These are phyloP conservation scores for Drosophila nigricruria DNA, from an alignment of 2,888 invertebrate genomes.

Conservation along the genomic window DNA sequence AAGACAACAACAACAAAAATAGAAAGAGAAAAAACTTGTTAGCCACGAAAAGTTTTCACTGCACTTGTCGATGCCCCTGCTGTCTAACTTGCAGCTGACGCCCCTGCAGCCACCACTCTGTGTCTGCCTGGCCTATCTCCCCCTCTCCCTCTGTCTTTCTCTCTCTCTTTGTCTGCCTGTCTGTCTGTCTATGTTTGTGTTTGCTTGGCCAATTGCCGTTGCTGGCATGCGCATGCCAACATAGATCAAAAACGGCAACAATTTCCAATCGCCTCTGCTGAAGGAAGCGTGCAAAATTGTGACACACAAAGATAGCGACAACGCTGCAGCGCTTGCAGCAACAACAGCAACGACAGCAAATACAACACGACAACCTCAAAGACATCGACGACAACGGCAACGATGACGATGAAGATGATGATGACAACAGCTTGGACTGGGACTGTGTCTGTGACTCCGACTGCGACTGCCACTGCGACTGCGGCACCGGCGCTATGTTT, in stretches of 20 bases:
- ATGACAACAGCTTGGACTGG: conserved; percentile 22
- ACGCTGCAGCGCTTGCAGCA: conserved; percentile 28
- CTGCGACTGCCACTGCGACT: conserved; percentile 4
- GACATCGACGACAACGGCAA: conserved; percentile 30
- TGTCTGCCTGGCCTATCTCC: conserved; percentile 22
- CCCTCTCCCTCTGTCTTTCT: conserved; percentile 1
- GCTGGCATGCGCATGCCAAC: conserved; percentile 74
- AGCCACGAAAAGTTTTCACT: conserved; percentile 68
- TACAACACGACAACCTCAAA: conserved; percentile 57
- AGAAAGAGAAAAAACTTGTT: conserved; percentile 59
- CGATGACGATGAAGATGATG: conserved; percentile 29
- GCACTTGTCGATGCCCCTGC: conserved; percentile 67
- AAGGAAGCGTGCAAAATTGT: conserved; percentile 78
- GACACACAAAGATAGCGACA: conserved; percentile 77
- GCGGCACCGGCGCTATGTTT: conserved; percentile 49
- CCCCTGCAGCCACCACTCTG: conserved; percentile 5
- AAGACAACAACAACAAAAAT: conserved; percentile 13
- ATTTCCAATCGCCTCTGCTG: conserved; percentile 64
- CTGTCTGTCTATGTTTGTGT: conserved; percentile 55
- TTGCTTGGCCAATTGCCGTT: conserved; percentile 67
- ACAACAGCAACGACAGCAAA: conserved; percentile 26
- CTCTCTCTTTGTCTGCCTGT: conserved; percentile 11
- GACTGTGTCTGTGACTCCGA: background rate
- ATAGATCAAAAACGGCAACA: conserved; percentile 76
- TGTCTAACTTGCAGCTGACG: conserved; percentile 26